Percentiles rank a stretch among this genome's conserved stretches.
phyloP scores from a whole-genome alignment of 2,113 vertebrate species.

The Poecilia latipinna region DNA sequence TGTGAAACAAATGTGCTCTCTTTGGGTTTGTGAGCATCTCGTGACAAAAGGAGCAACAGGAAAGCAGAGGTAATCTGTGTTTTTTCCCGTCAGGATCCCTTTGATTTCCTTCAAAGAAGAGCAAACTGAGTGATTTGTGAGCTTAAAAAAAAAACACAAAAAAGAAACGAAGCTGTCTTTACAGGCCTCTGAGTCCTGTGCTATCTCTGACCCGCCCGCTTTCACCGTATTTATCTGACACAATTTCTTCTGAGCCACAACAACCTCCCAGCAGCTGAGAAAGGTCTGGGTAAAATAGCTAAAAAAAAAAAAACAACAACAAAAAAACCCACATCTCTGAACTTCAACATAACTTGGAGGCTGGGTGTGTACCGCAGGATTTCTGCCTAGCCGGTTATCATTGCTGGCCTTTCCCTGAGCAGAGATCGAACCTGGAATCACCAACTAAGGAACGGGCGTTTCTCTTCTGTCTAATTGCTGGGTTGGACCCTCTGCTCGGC shows the following conservation, averaged over 20 bases:
- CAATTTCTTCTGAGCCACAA: background rate
- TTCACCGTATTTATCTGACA: background rate
- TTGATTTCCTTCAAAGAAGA: slow-evolving; percentile 54
- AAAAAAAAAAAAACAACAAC: no score
- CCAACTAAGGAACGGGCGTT: slow-evolving; percentile 30
- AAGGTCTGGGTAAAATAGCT: background rate
- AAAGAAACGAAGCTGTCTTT: background rate
- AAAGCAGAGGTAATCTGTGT: slow-evolving; percentile 39
- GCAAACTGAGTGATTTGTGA: slow-evolving; percentile 16
- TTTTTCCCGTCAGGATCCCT: slow-evolving; percentile 34
- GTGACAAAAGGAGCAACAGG: slow-evolving; percentile 14
- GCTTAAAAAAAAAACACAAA: no score
- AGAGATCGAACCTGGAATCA: slow-evolving; percentile 37
- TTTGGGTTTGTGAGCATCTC: slow-evolving; percentile 1
- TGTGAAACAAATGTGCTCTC: slow-evolving; percentile 39
- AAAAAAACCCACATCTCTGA: background rate
- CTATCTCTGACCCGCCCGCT: background rate
- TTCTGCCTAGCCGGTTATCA: slow-evolving; percentile 18
- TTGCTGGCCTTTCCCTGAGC: background rate
- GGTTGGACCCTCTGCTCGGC: slow-evolving; percentile 51
- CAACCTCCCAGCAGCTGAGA: background rate
- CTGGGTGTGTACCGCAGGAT: slow-evolving; percentile 28
- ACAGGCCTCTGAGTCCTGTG: background rate
- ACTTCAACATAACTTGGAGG: background rate
- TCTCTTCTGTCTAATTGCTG: slow-evolving; percentile 51